A percentile compares a stretch with the other conserved stretches of the same genome.
phyloP scores from a whole-genome alignment of 2,888 invertebrate species.

The Miltochrista miniata region DNA sequence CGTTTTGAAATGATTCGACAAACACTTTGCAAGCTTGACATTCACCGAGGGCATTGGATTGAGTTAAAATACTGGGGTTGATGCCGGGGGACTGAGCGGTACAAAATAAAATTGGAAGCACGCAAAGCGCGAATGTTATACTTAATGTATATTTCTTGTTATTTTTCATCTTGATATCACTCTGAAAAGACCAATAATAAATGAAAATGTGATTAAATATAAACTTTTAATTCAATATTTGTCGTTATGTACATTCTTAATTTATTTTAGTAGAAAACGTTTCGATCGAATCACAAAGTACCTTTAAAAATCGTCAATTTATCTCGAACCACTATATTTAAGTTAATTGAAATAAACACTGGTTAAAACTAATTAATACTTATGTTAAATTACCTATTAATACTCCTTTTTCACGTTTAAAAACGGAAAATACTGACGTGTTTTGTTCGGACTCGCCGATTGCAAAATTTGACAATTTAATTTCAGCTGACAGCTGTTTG shows the following conservation, averaged over 20 bases:
- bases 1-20: slow-evolving; percentile 90
- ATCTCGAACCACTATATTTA: slow-evolving; percentile 28
- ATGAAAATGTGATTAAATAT: slow-evolving; percentile 9
- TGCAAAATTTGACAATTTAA: slow-evolving; percentile 40
- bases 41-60: slow-evolving; percentile 85
- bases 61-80: slow-evolving; percentile 55
- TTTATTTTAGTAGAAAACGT: slow-evolving; percentile 3
- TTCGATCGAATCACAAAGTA: slow-evolving; percentile 12
- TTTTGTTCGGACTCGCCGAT: slow-evolving; percentile 56
- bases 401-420: slow-evolving; percentile 26
- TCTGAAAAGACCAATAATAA: slow-evolving; percentile 47
- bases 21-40: slow-evolving; percentile 91
- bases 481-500: slow-evolving; percentile 47
- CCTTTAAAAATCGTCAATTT: slow-evolving; percentile 33
- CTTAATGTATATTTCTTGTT: slow-evolving; percentile 22
- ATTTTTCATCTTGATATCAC: slow-evolving; percentile 43
- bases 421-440: slow-evolving; percentile 67
- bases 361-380: slow-evolving; percentile 11
- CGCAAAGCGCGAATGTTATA: slow-evolving; percentile 29
- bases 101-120: slow-evolving; percentile 43
- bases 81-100: slow-evolving; percentile 52
- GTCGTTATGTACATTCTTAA: neutral
- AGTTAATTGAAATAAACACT: slow-evolving; percentile 11
- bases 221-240: slow-evolving; percentile 37
- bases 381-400: slow-evolving; percentile 18